phyloP scores from a whole-genome alignment of 2,888 invertebrate genomes.

The Acanthoscelides obtectus region DNA sequence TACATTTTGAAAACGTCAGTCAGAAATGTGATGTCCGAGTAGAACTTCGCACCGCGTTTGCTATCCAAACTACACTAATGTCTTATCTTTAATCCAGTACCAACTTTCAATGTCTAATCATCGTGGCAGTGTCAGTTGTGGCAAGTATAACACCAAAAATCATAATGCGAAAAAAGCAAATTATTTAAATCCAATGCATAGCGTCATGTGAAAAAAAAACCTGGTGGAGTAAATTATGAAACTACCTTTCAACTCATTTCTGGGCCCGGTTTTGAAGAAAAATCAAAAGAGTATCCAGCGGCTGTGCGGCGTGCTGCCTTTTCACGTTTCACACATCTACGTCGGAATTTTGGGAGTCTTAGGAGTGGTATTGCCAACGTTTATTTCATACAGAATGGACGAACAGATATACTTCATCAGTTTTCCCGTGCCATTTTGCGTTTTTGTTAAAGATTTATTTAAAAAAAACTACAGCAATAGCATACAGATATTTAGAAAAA shows the following conservation, averaged over 20 bases:
- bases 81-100: not conserved
- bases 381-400: not conserved
- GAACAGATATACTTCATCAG: not conserved
- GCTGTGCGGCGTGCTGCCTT: constrained; percentile 33
- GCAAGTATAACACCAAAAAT: constrained; percentile 12
- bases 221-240: constrained; percentile 26
- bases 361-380: constrained; percentile 33
- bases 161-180: not conserved
- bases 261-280: constrained; percentile 32
- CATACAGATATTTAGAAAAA: too few relatives aligned
- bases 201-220: not conserved
- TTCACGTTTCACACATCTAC: constrained; percentile 36
- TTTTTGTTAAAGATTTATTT: too few relatives aligned
- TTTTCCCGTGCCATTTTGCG: too few relatives aligned
- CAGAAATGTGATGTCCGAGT: not conserved
- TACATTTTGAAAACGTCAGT: not conserved
- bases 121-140: constrained; percentile 16
- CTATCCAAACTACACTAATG: not conserved
- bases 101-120: not conserved
- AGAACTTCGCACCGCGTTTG: not conserved
- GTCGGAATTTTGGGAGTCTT: constrained; percentile 38
- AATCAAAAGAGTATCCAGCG: constrained; percentile 29
- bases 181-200: not conserved
- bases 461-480: too few relatives aligned
- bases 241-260: constrained; percentile 35